These are phyloP conservation scores for Cygnus buccinator DNA, from an alignment of 2,113 vertebrate genomes.

Conservation along the genomic window DNA sequence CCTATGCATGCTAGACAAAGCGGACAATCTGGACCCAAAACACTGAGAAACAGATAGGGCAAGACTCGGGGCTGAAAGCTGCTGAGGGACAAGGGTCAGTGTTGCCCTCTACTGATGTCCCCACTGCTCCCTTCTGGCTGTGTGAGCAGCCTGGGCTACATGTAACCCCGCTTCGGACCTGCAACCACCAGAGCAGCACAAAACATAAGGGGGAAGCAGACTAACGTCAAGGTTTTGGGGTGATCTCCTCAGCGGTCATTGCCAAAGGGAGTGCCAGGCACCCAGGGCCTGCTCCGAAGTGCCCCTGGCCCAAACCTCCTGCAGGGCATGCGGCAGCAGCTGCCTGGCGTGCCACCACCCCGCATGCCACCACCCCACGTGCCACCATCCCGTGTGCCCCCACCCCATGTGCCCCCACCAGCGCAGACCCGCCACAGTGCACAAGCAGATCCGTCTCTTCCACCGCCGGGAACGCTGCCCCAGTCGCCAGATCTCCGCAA, in stretches of 20 bases:
- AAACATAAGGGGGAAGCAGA: not conserved
- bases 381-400: not conserved
- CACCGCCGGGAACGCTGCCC: not conserved
- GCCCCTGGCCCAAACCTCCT: rapidly evolving
- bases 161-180: rapidly evolving
- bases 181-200: not conserved
- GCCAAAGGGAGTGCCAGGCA: not conserved
- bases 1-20: rapidly evolving
- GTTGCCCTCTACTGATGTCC: not conserved
- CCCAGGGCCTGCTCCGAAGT: not conserved
- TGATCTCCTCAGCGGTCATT: not conserved
- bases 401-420: not conserved
- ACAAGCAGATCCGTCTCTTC: rapidly evolving
- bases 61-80: not conserved
- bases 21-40: not conserved
- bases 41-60: not conserved
- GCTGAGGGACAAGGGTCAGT: not conserved
- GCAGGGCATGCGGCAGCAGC: rapidly evolving
- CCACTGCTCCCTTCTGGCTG: not conserved
- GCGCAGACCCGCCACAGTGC: rapidly evolving
- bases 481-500: not conserved
- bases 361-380: not conserved
- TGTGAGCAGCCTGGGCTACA: not conserved
- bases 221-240: not conserved
- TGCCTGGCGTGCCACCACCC: not conserved